A percentile compares a stretch with the other conserved stretches of the same genome.
Evolutionary conservation across 2,797 vertebrate genomes (phyloP).

Genomic region (Kryptolebias ocellatus): DNA sequence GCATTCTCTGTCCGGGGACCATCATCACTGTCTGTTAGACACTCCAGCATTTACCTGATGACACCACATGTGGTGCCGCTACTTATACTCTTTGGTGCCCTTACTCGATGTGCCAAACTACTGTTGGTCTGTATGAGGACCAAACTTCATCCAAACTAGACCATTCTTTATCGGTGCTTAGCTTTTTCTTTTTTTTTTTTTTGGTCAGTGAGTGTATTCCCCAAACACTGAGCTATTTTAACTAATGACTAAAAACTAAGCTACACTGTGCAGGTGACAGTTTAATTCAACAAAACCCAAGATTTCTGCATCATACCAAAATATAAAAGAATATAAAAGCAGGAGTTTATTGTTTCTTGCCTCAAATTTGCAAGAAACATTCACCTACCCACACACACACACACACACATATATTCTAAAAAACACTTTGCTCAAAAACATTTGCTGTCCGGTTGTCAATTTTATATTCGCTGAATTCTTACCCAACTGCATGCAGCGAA

Average conservation of each 20-base stretch:
- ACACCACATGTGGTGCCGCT: too few relatives aligned
- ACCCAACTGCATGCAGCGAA: slow-evolving; percentile 50
- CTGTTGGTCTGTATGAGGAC: too few relatives aligned
- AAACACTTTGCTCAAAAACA: slow-evolving; percentile 71
- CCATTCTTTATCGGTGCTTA: too few relatives aligned
- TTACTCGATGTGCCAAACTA: too few relatives aligned
- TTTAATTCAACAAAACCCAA: slow-evolving; percentile 30
- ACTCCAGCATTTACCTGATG: too few relatives aligned
- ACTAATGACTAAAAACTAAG: slow-evolving; percentile 11
- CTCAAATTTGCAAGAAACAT: slow-evolving; percentile 33
- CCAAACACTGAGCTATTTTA: background rate
- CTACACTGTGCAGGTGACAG: slow-evolving; percentile 5
- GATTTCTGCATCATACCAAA: slow-evolving; percentile 23
- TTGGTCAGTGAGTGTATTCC: background rate
- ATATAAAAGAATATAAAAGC: slow-evolving; percentile 17
- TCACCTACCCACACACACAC: slow-evolving; percentile 13
- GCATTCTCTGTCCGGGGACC: too few relatives aligned
- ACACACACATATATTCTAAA: slow-evolving; percentile 20
- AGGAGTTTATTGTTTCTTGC: slow-evolving; percentile 15
- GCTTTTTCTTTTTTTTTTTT: too few relatives aligned
- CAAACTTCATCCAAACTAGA: too few relatives aligned
- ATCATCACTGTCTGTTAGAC: too few relatives aligned
- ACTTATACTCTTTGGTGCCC: too few relatives aligned
- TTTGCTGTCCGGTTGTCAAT: slow-evolving; percentile 64
- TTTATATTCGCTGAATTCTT: slow-evolving; percentile 71